Evolutionary conservation across 2,113 vertebrate species (phyloP).

Genomic region (Empidonax alnorum): DNA sequence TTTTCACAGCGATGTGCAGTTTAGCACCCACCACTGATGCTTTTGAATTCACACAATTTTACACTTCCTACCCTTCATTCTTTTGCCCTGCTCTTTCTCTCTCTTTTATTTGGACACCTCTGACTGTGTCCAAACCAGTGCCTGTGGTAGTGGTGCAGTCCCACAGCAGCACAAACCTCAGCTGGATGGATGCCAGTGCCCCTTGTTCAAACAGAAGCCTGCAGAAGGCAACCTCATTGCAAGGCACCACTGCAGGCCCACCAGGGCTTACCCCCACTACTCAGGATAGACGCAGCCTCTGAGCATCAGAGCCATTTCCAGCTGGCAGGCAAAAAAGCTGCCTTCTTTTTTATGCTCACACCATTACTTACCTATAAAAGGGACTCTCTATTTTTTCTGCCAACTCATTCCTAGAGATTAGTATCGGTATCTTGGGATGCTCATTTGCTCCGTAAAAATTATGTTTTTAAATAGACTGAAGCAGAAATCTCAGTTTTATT

Average conservation of each 20-base stretch:
- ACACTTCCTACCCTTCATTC: neutral
- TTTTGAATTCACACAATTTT: neutral
- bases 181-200: neutral
- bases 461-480: constrained; percentile 19
- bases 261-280: neutral
- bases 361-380: constrained; percentile 37
- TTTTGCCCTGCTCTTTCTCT: neutral
- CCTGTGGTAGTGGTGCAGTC: neutral
- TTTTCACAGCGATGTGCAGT: neutral
- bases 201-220: neutral
- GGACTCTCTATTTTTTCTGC: constrained; percentile 22
- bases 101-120: neutral
- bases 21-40: neutral
- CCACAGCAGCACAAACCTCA: neutral
- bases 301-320: neutral
- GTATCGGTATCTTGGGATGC: constrained; percentile 24
- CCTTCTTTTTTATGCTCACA: neutral
- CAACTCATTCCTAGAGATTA: constrained; percentile 37
- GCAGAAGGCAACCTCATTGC: neutral
- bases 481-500: constrained; percentile 33
- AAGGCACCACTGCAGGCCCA: neutral
- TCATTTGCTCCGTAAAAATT: constrained; percentile 33
- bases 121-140: neutral
- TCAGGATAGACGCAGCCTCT: neutral
- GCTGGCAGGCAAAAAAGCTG: neutral